Percentiles rank a stretch among this genome's conserved stretches.
phyloP scores from a whole-genome alignment of 2,888 invertebrate species.

The Eupsilia transversa region DNA sequence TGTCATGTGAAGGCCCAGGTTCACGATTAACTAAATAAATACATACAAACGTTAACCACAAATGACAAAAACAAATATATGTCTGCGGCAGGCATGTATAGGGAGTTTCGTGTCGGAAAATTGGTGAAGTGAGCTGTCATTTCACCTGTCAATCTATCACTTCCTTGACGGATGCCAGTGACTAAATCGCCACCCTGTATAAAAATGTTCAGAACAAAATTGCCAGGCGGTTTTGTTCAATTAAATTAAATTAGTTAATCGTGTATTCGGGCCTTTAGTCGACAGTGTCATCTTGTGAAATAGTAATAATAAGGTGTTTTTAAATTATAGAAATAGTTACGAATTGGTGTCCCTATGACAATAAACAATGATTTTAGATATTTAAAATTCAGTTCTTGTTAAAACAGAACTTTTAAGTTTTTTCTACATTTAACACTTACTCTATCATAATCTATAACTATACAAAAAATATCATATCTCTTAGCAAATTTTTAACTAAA shows the following conservation, averaged over 20 bases:
- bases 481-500: slow-evolving; percentile 34
- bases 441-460: slow-evolving; percentile 44
- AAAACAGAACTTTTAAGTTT: slow-evolving; percentile 1
- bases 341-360: slow-evolving; percentile 56
- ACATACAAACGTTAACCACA: background rate
- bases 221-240: background rate
- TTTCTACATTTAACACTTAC: slow-evolving; percentile 9
- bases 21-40: background rate
- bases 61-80: background rate
- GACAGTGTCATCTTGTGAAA: background rate
- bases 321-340: slow-evolving; percentile 52
- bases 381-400: slow-evolving; percentile 2
- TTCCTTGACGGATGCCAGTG: no score
- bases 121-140: no score
- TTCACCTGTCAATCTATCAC: no score
- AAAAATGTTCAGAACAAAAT: background rate
- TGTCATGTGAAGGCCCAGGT: background rate
- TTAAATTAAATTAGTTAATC: background rate
- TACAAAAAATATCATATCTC: slow-evolving; percentile 41
- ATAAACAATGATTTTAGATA: slow-evolving; percentile 47
- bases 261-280: background rate
- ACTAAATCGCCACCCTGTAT: no score
- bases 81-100: no score
- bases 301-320: slow-evolving; percentile 18
- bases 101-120: no score